Percentiles rank a stretch among this genome's conserved stretches.
Conservation (phyloP, 2,113 vertebrate genomes). For the Lophochroa leadbeateri region DNA sequence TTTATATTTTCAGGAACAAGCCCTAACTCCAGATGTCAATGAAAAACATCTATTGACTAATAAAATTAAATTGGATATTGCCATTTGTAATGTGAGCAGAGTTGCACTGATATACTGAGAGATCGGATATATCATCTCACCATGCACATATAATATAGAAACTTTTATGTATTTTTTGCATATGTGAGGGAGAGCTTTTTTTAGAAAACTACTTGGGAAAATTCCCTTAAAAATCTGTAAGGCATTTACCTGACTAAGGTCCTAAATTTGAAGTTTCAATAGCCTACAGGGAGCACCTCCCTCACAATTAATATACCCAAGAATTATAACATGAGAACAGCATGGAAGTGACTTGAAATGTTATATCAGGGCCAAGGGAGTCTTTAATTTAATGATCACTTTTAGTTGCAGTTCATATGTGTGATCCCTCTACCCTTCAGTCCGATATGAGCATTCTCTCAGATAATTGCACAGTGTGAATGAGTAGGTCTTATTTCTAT, state of each 20-base stretch:
- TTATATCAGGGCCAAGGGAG: conserved; percentile 48
- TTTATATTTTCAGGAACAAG: not conserved
- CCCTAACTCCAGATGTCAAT: not conserved
- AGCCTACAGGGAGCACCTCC: conserved; percentile 25
- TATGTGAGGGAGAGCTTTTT: not conserved
- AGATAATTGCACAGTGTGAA: not conserved
- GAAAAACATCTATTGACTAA: not conserved
- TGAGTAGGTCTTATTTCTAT: not conserved
- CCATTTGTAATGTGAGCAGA: not conserved
- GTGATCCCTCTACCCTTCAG: conserved; percentile 15
- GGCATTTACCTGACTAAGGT: not conserved
- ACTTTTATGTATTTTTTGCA: not conserved
- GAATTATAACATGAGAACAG: conserved; percentile 55
- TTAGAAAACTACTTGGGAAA: not conserved
- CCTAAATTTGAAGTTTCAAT: conserved; percentile 48
- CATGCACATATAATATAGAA: not conserved
- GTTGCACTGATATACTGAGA: not conserved
- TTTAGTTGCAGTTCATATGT: conserved; percentile 18
- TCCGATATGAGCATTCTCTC: not conserved
- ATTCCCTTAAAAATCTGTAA: not conserved
- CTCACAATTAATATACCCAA: conserved; percentile 52
- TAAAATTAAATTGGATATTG: not conserved
- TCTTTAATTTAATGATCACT: conserved; percentile 54
- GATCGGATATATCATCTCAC: not conserved
- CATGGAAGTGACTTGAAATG: conserved; percentile 38